Base-by-base conservation (phyloP, 2,113 vertebrate genomes). In the Dissostichus mawsoni region DNA sequence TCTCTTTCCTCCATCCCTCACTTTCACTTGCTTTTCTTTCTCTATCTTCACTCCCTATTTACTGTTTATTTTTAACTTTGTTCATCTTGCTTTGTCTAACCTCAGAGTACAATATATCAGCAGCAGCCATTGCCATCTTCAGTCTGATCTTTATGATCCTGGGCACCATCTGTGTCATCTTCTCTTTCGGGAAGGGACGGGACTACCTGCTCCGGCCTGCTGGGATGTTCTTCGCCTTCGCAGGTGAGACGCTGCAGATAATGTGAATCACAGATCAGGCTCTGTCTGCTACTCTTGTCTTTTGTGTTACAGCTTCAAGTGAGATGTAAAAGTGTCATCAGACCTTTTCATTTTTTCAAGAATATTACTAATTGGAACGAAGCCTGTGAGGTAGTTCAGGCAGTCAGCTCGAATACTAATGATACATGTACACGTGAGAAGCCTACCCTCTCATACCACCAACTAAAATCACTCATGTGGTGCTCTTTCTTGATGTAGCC, bases 41-140 rank as follows among this genome's bases (percentile, higher is more conserved):
- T 12, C 1, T 47, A 18, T 76, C 33, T 13, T 36, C 16, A 4
- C 56, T 44, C 33, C 11, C 23, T 3, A 18, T 14, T 13, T 4
- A 9, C 48, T 25, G 9, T 58, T 50, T 78, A 20, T 12, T 17
- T 33, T 10, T 13, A 2, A 0, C 2, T 1, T 13, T 8, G 47
- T 33, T 10, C 2, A 11, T 29, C 20, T 29, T 47, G 13, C 11
- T 57, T 16, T 5, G 11, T 62, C 29, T 53, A 5, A 74, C 71
- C 48, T 16, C 69, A 99, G 98, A 99, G 84, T 99, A 98, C 94
- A 99, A 98, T 90, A 98, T 99, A 92, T 99, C 98, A 2, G 98
- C 98, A 1, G 98, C 97, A 0, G 98, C 98, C 91, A 98, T 99
- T 3, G 94, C 97, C 90, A 95, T 99, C 93, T 98, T 99, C 94